phyloP scores from a whole-genome alignment of 2,888 invertebrate species.

The Xanthorhoe spadicearia region DNA sequence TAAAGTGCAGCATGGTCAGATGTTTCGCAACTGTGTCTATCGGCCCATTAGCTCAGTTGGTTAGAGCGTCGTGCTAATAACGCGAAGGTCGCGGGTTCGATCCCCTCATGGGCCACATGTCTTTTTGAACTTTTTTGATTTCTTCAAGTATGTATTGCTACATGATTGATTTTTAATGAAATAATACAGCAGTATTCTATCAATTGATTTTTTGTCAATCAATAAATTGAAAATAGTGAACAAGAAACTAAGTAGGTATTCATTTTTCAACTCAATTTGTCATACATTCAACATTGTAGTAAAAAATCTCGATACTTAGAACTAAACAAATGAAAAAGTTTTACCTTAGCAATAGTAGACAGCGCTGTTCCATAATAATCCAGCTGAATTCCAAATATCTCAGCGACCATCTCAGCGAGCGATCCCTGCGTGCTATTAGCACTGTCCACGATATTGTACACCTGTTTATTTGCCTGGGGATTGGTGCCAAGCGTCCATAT shows the following conservation, averaged over 20 bases:
- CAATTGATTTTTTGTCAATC: too few species aligned
- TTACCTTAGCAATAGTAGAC: constrained; percentile 91
- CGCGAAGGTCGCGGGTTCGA: constrained; percentile 51
- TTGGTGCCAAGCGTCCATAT: constrained; percentile 88
- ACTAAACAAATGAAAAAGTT: too few species aligned
- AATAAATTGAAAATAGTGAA: too few species aligned
- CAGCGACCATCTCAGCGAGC: constrained; percentile 90
- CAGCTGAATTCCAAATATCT: constrained; percentile 93
- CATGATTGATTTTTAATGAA: neutral
- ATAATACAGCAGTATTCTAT: too few species aligned
- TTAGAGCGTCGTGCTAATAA: constrained; percentile 50
- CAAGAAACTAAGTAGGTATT: too few species aligned
- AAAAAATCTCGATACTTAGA: too few species aligned
- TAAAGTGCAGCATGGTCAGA: neutral
- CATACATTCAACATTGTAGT: too few species aligned
- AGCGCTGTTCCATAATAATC: constrained; percentile 94
- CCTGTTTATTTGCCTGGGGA: constrained; percentile 84
- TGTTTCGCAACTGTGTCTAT: neutral
- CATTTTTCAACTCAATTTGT: too few species aligned
- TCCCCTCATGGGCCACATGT: constrained; percentile 47
- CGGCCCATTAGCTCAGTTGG: constrained; percentile 50
- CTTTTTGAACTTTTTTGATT: constrained; percentile 32
- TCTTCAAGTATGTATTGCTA: neutral
- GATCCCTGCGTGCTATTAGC: constrained; percentile 94
- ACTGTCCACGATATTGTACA: constrained; percentile 93